Conservation (phyloP, 2,888 invertebrate genomes). For the Hesperia comma region DNA sequence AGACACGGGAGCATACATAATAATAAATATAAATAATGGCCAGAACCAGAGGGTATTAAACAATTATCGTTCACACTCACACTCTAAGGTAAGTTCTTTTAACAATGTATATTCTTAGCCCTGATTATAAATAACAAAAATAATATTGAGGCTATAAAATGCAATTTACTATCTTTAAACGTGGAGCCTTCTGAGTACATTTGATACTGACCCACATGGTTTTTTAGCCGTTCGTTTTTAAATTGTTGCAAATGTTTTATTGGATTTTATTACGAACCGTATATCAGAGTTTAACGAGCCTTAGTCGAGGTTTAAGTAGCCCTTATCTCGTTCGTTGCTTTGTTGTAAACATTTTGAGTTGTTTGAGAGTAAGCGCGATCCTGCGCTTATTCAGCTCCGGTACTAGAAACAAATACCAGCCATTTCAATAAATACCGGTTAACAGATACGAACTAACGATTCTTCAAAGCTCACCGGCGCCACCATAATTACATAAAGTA, state of each 20-base stretch:
- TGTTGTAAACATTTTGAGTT: conserved; percentile 64
- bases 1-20: neutral
- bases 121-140: conserved; percentile 69
- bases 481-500: conserved; percentile 27
- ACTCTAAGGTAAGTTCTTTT: neutral
- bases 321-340: conserved; percentile 74
- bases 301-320: conserved; percentile 70
- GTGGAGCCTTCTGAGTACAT: conserved; percentile 61
- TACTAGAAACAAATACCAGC: conserved; percentile 31
- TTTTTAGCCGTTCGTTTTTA: conserved; percentile 78
- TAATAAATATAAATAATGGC: neutral
- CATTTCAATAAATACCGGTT: conserved; percentile 29
- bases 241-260: conserved; percentile 82
- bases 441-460: conserved; percentile 28
- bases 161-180: conserved; percentile 76
- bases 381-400: conserved; percentile 19
- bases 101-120: conserved; percentile 52
- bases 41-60: neutral
- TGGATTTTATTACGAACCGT: conserved; percentile 78
- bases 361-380: conserved; percentile 45
- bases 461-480: conserved; percentile 28
- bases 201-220: conserved; percentile 72
- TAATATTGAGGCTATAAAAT: conserved; percentile 64
- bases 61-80: conserved; percentile 11
- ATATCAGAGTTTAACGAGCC: conserved; percentile 79